A percentile compares a stretch with the other conserved stretches of the same genome.
Evolutionary conservation across 2,797 vertebrate genomes (phyloP).

Genomic region (Sebastes baramenuke): DNA sequence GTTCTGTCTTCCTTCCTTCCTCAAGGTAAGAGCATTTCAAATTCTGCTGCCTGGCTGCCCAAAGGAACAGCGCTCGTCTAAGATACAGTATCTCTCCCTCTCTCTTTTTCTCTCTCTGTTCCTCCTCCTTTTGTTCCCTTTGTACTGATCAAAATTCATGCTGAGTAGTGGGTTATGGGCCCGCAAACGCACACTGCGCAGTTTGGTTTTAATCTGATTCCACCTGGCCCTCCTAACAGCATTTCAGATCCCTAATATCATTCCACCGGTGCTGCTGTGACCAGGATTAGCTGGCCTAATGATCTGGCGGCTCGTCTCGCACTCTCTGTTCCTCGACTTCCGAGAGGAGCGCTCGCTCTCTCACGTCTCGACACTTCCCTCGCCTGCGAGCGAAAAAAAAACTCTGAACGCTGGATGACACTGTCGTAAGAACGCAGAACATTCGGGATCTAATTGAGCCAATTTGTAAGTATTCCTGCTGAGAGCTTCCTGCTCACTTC

Average conservation of each 20-base stretch:
- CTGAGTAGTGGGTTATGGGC: constrained; percentile 80
- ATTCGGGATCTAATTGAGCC: constrained; percentile 68
- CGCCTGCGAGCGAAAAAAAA: constrained; percentile 49
- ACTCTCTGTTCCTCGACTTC: constrained; percentile 53
- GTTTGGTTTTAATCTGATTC: constrained; percentile 87
- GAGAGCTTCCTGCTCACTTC: constrained; percentile 48
- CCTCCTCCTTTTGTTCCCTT: constrained; percentile 80
- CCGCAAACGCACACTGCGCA: constrained; percentile 79
- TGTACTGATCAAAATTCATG: constrained; percentile 85
- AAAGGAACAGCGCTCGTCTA: constrained; percentile 69
- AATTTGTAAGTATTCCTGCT: constrained; percentile 71
- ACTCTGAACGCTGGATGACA: constrained; percentile 53
- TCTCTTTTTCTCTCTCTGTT: constrained; percentile 65
- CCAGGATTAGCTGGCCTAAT: constrained; percentile 83
- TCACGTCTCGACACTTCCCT: constrained; percentile 43
- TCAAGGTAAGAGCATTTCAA: constrained; percentile 73
- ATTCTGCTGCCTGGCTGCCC: constrained; percentile 76
- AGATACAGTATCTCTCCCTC: constrained; percentile 70
- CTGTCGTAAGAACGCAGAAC: constrained; percentile 32
- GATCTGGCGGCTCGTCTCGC: constrained; percentile 74
- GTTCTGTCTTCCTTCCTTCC: constrained; percentile 70
- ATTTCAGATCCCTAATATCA: constrained; percentile 85
- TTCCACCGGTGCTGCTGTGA: constrained; percentile 76
- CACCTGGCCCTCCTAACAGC: constrained; percentile 79
- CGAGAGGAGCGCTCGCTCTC: constrained; percentile 40